Percentiles rank a stretch among this genome's conserved stretches.
These are phyloP conservation scores for Microcebus lehilahytsara DNA, from an alignment of 2,113 vertebrate genomes.

Conservation along the genomic window DNA sequence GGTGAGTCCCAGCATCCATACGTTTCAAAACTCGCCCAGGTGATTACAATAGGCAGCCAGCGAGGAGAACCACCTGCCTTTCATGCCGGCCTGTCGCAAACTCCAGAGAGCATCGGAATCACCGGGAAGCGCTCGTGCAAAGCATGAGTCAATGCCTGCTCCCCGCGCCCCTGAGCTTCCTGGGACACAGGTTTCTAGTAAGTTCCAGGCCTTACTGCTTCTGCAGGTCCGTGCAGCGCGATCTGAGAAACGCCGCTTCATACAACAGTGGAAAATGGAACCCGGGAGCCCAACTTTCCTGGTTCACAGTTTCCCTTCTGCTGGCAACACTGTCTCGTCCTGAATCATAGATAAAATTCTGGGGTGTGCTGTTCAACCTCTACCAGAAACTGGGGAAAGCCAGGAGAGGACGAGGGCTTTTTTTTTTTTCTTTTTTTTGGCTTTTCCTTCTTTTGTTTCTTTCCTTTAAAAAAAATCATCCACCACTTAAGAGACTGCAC, in stretches of 20 bases:
- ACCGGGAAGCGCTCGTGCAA: background rate
- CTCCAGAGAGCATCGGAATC: too few species aligned
- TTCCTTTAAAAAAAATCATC: slow-evolving; percentile 38
- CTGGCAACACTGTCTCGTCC: background rate
- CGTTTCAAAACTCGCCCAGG: background rate
- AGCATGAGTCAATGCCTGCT: accelerated
- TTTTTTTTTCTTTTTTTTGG: background rate
- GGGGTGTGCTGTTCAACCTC: too few species aligned
- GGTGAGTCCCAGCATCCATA: accelerated
- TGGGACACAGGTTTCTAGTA: background rate
- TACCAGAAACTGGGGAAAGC: background rate
- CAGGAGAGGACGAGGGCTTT: background rate
- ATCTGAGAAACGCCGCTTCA: background rate
- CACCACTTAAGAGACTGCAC: background rate
- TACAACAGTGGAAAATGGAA: background rate
- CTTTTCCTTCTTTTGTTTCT: background rate
- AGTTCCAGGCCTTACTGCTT: background rate
- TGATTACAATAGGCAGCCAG: too few species aligned
- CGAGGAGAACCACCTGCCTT: background rate
- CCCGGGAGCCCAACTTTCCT: background rate
- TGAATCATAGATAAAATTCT: background rate
- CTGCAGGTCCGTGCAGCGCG: background rate
- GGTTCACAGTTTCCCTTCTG: background rate
- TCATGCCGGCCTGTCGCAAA: background rate
- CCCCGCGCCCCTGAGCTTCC: background rate